Base-by-base conservation (phyloP, 64 coral and sea anemone species). In the Actinia tenebrosa region DNA sequence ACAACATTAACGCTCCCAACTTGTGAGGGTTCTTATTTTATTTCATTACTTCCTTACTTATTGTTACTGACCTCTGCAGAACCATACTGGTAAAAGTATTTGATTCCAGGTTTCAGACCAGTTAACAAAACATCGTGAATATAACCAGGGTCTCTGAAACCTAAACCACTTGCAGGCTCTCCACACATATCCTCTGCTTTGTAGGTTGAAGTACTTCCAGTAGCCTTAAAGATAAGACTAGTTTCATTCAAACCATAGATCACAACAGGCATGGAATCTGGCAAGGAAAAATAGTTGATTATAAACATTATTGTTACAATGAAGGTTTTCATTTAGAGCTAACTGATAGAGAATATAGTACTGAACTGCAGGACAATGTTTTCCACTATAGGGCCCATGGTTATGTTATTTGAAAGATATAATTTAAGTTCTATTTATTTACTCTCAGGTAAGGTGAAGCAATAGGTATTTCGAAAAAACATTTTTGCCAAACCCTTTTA, bases 221-320 rank as follows among this genome's bases (percentile, higher is more conserved):
- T 78, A 45, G 47, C 78, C 8, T 88, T 71, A 30, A 84, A 46
- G 25, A 59, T 77, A 6, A 20, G 53, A 0, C 68, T 16, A 17
- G 85, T 81, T 61, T 85, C 45, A 79, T 91, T 89, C 43, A 85
- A 44, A 7, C 90, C 90, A 87, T 92, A 98, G 10, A 64, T 44
- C 16, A 98, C 96, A 53, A 95, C 63, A 17, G 90, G 83, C 20
- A 72, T 92, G 77, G 84, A 84, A 60, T 86, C 96, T 98, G 80
- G 56, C 86, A 80, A 53, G 7, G 60, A 30, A 85, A 64, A 86
- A 37, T 37, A 37, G 30, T 37, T 43, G 26, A 80, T n/a, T 26
- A 71, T 25, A 10, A 27, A 27, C 9, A 25, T 13, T 58, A 54
- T 56, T 37, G 30, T 37, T 37, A 37, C 30, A 37, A 37, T 37